phyloP scores from a whole-genome alignment of 1,140 invertebrate species.

The Cydia pomonella region DNA sequence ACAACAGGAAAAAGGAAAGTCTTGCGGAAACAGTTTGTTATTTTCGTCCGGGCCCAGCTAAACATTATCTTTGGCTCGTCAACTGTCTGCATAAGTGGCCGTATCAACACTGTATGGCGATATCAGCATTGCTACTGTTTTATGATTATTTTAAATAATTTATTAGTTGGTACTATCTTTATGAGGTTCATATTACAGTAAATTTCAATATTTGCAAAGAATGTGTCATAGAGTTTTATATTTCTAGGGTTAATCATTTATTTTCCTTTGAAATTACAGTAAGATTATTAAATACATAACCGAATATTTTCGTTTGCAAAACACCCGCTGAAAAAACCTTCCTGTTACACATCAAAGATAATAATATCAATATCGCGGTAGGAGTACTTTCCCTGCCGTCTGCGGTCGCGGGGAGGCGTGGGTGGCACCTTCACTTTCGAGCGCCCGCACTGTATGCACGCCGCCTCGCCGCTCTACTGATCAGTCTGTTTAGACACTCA shows the following conservation, averaged over 20 bases:
- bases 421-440: conserved; percentile 68
- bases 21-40: conserved; percentile 1
- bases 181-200: too few species aligned
- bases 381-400: conserved; percentile 64
- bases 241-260: too few species aligned
- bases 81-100: not conserved
- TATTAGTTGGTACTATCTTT: not conserved
- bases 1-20: conserved; percentile 9
- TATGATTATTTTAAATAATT: not conserved
- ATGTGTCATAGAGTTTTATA: too few species aligned
- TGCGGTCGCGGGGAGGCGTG: conserved; percentile 49
- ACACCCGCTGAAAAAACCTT: conserved; percentile 22
- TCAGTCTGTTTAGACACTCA: not conserved
- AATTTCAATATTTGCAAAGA: too few species aligned
- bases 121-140: not conserved
- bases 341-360: conserved; percentile 32
- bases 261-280: not conserved
- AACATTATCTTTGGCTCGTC: conserved; percentile 26
- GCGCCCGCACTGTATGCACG: conserved; percentile 42
- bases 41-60: not conserved
- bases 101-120: not conserved
- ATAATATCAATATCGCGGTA: conserved; percentile 40
- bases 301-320: conserved; percentile 16
- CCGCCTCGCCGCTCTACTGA: conserved; percentile 38
- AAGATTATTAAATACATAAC: not conserved